Conservation (phyloP, 2,113 vertebrate genomes). For the Pungitius pungitius region DNA sequence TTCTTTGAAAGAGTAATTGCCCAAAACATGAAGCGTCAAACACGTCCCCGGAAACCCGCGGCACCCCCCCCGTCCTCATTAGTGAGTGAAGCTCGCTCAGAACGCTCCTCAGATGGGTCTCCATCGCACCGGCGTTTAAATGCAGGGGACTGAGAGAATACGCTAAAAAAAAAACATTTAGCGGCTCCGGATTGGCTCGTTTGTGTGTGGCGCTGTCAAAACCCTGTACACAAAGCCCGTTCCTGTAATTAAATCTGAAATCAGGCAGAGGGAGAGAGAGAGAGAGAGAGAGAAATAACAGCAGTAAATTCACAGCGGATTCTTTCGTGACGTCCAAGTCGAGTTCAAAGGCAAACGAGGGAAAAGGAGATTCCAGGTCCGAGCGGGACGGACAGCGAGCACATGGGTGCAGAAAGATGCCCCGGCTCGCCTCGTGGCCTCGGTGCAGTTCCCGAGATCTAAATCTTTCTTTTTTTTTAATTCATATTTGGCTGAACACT, state of each 20-base stretch:
- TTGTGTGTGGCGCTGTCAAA: constrained; percentile 43
- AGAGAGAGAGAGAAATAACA: constrained; percentile 35
- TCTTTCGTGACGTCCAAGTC: constrained; percentile 38
- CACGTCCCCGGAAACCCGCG: constrained; percentile 4
- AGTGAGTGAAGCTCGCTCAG: constrained; percentile 6
- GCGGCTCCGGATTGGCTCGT: constrained; percentile 34
- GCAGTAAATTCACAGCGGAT: constrained; percentile 17
- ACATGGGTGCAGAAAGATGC: constrained; percentile 13
- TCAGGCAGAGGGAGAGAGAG: constrained; percentile 9
- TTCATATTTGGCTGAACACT: not conserved
- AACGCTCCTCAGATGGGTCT: constrained; percentile 19
- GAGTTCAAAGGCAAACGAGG: too few relatives aligned
- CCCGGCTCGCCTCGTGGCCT: not conserved
- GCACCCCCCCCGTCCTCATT: constrained; percentile 30
- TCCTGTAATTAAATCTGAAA: constrained; percentile 18
- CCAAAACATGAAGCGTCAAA: not conserved
- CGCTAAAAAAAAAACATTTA: constrained; percentile 36
- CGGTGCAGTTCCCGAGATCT: not conserved
- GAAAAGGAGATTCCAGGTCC: too few relatives aligned
- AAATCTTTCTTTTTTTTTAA: not conserved
- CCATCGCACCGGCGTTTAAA: constrained; percentile 25
- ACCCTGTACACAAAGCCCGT: constrained; percentile 17
- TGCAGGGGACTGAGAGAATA: constrained; percentile 42
- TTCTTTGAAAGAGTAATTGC: not conserved
- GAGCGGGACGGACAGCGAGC: too few relatives aligned